Evolutionary conservation across 2,888 invertebrate genomes (phyloP).

Genomic region (Zaprionus lineosus): DNA sequence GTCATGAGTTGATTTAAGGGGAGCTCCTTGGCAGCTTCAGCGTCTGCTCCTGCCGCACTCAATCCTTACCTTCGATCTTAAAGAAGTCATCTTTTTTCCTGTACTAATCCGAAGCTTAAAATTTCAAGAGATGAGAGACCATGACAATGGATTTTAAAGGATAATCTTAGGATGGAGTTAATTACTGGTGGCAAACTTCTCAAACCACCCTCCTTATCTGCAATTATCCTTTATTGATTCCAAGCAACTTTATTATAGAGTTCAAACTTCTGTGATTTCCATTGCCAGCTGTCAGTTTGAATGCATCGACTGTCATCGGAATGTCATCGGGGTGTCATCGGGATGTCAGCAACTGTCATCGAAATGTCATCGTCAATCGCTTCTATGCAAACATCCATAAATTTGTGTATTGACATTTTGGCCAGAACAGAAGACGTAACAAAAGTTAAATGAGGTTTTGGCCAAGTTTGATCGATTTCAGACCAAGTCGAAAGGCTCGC

Average conservation of each 20-base stretch:
- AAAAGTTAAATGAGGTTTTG: constrained; percentile 69
- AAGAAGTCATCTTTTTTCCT: too few species aligned
- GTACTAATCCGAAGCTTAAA: too few species aligned
- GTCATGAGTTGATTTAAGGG: constrained; percentile 75
- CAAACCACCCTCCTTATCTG: too few species aligned
- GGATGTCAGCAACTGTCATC: constrained; percentile 31
- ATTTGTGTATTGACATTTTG: constrained; percentile 60
- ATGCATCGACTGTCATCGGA: constrained; percentile 6
- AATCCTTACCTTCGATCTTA: too few species aligned
- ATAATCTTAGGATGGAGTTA: too few species aligned
- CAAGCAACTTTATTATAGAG: constrained; percentile 20
- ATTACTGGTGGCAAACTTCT: too few species aligned
- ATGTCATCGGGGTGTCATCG: not conserved
- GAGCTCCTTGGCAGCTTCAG: too few species aligned
- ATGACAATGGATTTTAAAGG: too few species aligned
- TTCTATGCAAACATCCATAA: constrained; percentile 60
- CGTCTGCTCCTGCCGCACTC: too few species aligned
- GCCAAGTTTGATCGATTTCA: constrained; percentile 69
- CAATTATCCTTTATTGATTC: constrained; percentile 17
- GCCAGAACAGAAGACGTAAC: constrained; percentile 14
- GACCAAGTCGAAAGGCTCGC: too few species aligned
- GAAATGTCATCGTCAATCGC: constrained; percentile 37
- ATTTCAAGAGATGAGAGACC: too few species aligned
- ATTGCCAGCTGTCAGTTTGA: constrained; percentile 12
- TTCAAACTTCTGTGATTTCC: constrained; percentile 10